These are phyloP conservation scores for Listronotus oregonensis DNA, from an alignment of 1,140 invertebrate species.

Conservation along the genomic window DNA sequence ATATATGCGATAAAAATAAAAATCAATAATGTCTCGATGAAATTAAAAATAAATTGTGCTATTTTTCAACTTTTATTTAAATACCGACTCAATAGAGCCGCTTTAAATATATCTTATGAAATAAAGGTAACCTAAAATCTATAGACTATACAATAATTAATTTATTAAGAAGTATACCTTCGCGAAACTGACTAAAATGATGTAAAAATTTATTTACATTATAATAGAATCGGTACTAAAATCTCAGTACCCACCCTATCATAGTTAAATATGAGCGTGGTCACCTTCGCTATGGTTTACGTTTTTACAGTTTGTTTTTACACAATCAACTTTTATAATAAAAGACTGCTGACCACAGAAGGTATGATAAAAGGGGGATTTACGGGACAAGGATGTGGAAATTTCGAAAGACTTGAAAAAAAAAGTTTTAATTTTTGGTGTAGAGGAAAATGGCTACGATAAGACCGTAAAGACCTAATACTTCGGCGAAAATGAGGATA, in stretches of 20 bases:
- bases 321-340: conserved; percentile 40
- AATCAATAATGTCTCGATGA: conserved; percentile 31
- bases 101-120: conserved; percentile 41
- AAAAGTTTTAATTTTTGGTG: conserved; percentile 65
- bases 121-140: conserved; percentile 47
- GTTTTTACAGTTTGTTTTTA: conserved; percentile 35
- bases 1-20: conserved; percentile 29
- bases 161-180: conserved; percentile 43
- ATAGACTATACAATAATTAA: conserved; percentile 49
- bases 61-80: conserved; percentile 48
- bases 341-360: conserved; percentile 22
- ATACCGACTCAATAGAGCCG: conserved; percentile 42
- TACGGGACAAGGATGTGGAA: conserved; percentile 20
- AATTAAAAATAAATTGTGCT: conserved; percentile 51
- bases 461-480: conserved; percentile 98
- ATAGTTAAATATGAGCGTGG: conserved; percentile 41
- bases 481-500: conserved; percentile 99
- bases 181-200: conserved; percentile 40
- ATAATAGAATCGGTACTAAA: conserved; percentile 27
- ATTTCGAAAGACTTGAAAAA: conserved; percentile 7
- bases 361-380: conserved; percentile 12
- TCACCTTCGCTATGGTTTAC: conserved; percentile 40
- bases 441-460: conserved; percentile 99
- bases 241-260: conserved; percentile 36
- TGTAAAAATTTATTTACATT: conserved; percentile 32